Evolutionary conservation across 2,888 invertebrate genomes (phyloP), one percentile per base, ranked within the genome.

Genomic region (Gisinianus flammeolus): DNA sequence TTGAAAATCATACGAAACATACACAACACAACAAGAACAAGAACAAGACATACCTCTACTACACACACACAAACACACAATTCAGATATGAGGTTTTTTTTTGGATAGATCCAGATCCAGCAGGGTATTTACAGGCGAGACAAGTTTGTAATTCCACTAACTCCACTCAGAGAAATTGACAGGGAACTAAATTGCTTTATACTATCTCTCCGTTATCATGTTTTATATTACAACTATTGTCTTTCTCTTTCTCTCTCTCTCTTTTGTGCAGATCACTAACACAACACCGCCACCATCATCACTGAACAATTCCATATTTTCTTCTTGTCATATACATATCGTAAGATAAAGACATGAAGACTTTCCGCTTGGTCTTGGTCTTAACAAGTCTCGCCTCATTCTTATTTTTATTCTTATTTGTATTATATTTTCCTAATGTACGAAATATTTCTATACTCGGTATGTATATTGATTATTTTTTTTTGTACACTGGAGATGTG

Each of bases 111-210:
- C 1, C n/a, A 58, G n/a, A 56, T 5, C 6, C 10, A 22, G 24
- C 31, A 33, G n/a, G 33, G 73, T 30, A 62, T 30, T 30, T 58
- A 6, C n/a, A 54, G 31, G 31, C 56, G 31, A 62, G 62, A 73
- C 58, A 73, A 73, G 58, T 62, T 73, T 73, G 73, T 73, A 73
- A 73, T 73, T 73, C 76, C 76, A 58, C 67, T 76, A 68, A 76
- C 68, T 76, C 76, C 76, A 76, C 76, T 76, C 76, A 76, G 58
- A 67, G 54, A 76, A 67, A 76, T 68, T 76, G 76, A 76, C 76
- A 76, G 54, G 75, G 58, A 79, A 79, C 70, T 66, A 79, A 79
- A 79, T 79, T 79, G 78, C 70, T 64, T 64, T 64, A 64, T 58
- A n/a, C 24, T 33, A 31, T 33, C 33, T 67, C 33, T 33, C 8